A percentile compares a stretch with the other conserved stretches of the same genome.
These are phyloP conservation scores for Pandemis corylana DNA, from an alignment of 2,888 invertebrate species.

Conservation along the genomic window DNA sequence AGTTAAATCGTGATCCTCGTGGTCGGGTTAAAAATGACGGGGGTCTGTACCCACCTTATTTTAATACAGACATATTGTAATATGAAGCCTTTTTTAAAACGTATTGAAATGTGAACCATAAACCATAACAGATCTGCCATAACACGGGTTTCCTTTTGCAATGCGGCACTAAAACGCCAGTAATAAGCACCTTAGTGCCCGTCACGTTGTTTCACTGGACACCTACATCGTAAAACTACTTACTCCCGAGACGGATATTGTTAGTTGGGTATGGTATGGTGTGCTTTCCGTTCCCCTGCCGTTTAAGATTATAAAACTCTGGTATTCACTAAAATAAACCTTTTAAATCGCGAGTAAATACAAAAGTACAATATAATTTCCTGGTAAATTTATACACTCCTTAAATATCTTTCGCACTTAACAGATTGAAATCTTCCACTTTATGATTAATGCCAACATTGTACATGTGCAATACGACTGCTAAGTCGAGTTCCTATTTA, in stretches of 20 bases:
- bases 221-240: not conserved
- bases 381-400: not conserved
- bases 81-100: not conserved
- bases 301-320: not conserved
- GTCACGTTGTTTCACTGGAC: slow-evolving; percentile 20
- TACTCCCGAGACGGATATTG: slow-evolving; percentile 4
- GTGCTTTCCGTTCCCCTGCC: not conserved
- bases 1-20: too few species aligned
- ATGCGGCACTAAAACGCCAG: not conserved
- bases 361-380: not conserved
- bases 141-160: not conserved
- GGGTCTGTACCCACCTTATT: not conserved
- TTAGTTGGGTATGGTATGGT: slow-evolving; percentile 18
- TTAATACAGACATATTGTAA: not conserved
- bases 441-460: not conserved
- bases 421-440: slow-evolving; percentile 1
- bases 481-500: not conserved
- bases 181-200: not conserved
- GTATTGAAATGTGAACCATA: not conserved
- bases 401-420: not conserved
- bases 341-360: not conserved
- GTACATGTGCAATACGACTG: not conserved
- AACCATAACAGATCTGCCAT: not conserved
- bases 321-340: not conserved
- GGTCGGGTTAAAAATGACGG: not conserved